Evolutionary conservation across 2,113 vertebrate species (phyloP).

Genomic region (Amazona vittata): DNA sequence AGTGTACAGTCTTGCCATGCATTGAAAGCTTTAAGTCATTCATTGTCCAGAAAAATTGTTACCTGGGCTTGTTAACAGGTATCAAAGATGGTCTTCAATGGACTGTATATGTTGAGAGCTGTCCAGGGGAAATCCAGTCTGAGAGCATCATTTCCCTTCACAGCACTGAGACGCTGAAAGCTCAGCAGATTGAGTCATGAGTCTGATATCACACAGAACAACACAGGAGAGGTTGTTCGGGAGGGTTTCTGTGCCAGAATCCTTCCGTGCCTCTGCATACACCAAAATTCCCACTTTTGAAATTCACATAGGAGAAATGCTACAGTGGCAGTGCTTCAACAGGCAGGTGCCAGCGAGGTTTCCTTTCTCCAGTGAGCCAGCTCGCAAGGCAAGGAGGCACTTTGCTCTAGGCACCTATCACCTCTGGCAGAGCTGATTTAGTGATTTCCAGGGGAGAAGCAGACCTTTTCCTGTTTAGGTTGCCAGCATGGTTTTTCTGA

Average conservation of each 20-base stretch:
- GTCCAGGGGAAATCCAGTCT: not conserved
- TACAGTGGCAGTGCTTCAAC: rapidly evolving
- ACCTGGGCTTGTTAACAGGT: not conserved
- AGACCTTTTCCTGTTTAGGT: not conserved
- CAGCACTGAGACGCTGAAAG: not conserved
- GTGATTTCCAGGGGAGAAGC: not conserved
- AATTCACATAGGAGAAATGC: not conserved
- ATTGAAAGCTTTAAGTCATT: not conserved
- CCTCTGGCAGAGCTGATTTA: not conserved
- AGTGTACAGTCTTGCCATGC: rapidly evolving
- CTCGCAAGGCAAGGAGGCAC: not conserved
- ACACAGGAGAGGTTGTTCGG: not conserved
- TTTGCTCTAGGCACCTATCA: not conserved
- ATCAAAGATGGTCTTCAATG: not conserved
- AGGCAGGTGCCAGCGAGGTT: not conserved
- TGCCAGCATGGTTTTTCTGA: not conserved
- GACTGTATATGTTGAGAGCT: not conserved
- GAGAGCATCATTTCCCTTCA: not conserved
- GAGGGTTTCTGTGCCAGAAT: not conserved
- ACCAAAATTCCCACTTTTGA: not conserved
- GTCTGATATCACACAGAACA: not conserved
- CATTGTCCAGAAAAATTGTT: not conserved
- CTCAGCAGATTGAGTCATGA: not conserved
- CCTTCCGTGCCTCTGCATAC: not conserved
- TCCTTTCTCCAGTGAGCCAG: not conserved